Conservation (phyloP, 2,888 invertebrate species). For the Cryptophagus acutangulus region DNA sequence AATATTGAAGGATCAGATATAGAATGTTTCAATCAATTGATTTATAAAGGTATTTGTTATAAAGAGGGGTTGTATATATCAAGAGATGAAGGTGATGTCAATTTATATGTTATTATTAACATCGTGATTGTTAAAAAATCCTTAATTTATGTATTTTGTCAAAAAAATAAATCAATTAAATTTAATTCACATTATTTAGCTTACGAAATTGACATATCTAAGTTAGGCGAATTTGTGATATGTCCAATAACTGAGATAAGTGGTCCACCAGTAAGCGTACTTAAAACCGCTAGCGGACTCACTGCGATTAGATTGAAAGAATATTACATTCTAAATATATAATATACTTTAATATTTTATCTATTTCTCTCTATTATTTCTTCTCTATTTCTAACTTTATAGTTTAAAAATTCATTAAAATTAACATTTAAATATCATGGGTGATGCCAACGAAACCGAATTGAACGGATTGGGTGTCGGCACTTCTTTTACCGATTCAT, state of each 20-base stretch:
- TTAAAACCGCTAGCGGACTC: conserved; percentile 11
- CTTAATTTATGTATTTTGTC: conserved; percentile 7
- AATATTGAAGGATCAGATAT: not conserved
- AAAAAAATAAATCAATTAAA: conserved; percentile 6
- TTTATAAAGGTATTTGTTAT: conserved; percentile 7
- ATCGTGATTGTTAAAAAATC: conserved; percentile 8
- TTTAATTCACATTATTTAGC: conserved; percentile 11
- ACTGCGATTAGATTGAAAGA: conserved; percentile 8
- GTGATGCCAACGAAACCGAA: conserved; percentile 1
- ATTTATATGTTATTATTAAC: conserved; percentile 5
- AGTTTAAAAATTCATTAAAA: not conserved
- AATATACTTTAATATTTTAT: conserved; percentile 4
- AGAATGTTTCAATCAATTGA: conserved; percentile 2
- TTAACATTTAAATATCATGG: not conserved
- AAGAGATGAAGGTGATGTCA: conserved; percentile 2
- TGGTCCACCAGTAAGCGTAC: conserved; percentile 4
- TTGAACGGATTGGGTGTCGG: conserved; percentile 1
- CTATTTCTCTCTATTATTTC: not conserved
- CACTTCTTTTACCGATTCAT: conserved; percentile 1
- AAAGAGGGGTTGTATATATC: not conserved
- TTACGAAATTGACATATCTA: conserved; percentile 9
- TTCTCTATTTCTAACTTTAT: not conserved
- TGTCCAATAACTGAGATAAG: conserved; percentile 5
- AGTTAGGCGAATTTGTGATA: conserved; percentile 9
- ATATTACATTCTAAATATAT: too few species aligned